phyloP scores from a whole-genome alignment of 1,140 invertebrate genomes.

The Triops cancriformis region DNA sequence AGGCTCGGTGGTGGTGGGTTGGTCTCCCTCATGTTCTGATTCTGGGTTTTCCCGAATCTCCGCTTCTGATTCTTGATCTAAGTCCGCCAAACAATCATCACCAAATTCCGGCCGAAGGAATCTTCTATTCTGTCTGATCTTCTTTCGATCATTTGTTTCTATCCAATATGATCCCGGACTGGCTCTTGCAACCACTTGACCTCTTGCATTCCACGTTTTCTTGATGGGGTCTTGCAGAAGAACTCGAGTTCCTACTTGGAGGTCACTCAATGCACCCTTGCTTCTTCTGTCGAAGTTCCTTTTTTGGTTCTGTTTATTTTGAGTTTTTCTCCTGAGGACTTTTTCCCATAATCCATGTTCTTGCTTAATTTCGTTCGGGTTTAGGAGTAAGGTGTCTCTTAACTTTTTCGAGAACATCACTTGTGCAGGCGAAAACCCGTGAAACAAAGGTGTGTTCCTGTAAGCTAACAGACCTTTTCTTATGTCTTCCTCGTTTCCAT shows the following conservation, averaged over 20 bases:
- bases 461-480: neutral
- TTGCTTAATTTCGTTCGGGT: neutral
- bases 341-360: neutral
- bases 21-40: neutral
- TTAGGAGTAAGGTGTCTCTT: neutral
- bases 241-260: neutral
- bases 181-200: neutral
- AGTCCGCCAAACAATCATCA: neutral
- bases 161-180: neutral
- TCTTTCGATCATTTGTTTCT: neutral
- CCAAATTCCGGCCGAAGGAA: neutral
- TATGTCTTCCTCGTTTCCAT: neutral
- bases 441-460: neutral
- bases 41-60: neutral
- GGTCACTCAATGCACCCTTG: neutral
- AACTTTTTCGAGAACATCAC: neutral
- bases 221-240: neutral
- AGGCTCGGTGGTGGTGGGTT: neutral
- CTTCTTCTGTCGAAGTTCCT: neutral
- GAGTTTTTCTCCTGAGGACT: neutral
- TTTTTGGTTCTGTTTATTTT: neutral
- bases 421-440: neutral
- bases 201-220: neutral
- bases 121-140: neutral
- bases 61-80: neutral